phyloP scores from a whole-genome alignment of 2,888 invertebrate species.

The Hirudinaria manillensis region DNA sequence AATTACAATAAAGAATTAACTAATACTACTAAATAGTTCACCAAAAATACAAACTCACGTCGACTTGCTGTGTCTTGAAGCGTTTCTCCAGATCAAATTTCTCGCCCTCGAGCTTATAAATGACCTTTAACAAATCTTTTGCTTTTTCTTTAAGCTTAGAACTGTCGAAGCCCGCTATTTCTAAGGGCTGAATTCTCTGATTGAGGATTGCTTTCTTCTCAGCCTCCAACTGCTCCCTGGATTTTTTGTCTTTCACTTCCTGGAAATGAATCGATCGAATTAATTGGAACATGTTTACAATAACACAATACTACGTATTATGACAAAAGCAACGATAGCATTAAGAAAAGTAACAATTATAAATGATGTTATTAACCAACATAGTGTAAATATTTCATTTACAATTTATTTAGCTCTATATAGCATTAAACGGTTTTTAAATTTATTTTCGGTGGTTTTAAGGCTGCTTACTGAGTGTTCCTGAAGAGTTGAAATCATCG shows the following conservation, averaged over 20 bases:
- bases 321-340: neutral
- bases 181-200: slow-evolving; percentile 52
- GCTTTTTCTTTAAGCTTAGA: slow-evolving; percentile 79
- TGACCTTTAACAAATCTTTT: slow-evolving; percentile 82
- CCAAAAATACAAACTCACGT: slow-evolving; percentile 65
- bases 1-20: no score
- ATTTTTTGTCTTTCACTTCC: slow-evolving; percentile 63
- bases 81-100: slow-evolving; percentile 97
- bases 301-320: no score
- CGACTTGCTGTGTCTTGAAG: slow-evolving; percentile 96
- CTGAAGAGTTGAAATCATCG: no score
- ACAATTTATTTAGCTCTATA: no score
- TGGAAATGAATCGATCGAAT: neutral
- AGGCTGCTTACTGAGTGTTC: no score
- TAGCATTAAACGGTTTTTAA: no score
- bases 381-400: no score
- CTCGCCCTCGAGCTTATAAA: slow-evolving; percentile 91
- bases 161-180: slow-evolving; percentile 70
- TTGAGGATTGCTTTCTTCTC: slow-evolving; percentile 95
- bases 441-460: no score
- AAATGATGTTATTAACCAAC: no score
- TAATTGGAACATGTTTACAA: neutral
- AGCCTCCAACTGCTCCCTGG: slow-evolving; percentile 97
- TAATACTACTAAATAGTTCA: neutral
- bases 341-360: no score